Evolutionary conservation across 2,113 vertebrate genomes (phyloP).

Genomic region (Carassius auratus): DNA sequence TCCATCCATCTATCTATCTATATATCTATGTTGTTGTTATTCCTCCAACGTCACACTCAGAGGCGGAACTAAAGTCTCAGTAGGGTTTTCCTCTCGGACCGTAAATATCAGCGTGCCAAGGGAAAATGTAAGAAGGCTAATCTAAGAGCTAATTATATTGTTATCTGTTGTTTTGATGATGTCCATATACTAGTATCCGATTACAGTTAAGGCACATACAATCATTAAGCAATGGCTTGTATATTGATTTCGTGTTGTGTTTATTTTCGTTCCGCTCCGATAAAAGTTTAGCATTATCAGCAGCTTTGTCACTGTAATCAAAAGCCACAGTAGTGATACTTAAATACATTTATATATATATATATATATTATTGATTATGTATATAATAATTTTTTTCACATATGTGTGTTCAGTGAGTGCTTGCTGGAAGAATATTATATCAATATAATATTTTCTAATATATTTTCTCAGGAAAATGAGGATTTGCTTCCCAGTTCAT

Average conservation of each 20-base stretch:
- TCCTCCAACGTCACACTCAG: neutral
- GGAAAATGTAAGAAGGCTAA: constrained; percentile 30
- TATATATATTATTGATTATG: too few species aligned
- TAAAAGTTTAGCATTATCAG: neutral
- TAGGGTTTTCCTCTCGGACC: constrained; percentile 10
- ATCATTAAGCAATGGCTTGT: neutral
- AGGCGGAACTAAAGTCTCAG: neutral
- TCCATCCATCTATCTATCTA: too few species aligned
- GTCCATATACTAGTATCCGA: neutral
- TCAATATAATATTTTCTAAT: too few species aligned
- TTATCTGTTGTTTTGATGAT: neutral
- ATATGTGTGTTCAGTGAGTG: neutral
- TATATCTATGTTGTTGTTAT: neutral
- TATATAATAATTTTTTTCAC: too few species aligned
- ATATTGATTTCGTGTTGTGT: neutral
- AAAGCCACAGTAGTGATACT: too few species aligned
- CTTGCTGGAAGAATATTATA: too few species aligned
- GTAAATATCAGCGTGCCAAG: constrained; percentile 45
- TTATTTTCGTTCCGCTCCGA: neutral
- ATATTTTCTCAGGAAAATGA: neutral
- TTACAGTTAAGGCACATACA: neutral
- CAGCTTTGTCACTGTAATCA: neutral
- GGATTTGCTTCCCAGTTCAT: neutral
- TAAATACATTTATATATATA: too few species aligned
- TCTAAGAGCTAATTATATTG: constrained; percentile 1